Evolutionary conservation across 2,113 vertebrate species (phyloP).

Genomic region (Vicugna pacos): DNA sequence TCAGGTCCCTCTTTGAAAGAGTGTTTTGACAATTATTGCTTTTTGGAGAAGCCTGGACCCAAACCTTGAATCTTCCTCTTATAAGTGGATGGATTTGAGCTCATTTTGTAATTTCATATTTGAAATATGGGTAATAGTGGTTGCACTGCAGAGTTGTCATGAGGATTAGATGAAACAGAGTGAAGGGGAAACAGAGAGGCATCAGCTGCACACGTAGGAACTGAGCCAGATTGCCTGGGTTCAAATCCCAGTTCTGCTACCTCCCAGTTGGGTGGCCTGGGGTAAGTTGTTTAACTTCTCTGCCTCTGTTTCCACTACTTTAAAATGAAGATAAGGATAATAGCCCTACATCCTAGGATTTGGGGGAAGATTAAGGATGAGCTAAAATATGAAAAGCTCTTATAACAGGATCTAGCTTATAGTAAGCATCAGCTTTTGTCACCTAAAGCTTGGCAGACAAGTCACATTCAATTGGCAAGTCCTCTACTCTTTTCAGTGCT

Average conservation of each 20-base stretch:
- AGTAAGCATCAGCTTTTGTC: not conserved
- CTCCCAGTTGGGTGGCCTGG: not conserved
- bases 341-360: not conserved
- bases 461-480: not conserved
- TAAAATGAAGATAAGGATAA: conserved; percentile 5
- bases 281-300: not conserved
- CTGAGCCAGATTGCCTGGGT: not conserved
- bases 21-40: not conserved
- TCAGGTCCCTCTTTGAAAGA: not conserved
- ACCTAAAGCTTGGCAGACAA: not conserved
- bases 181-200: not conserved
- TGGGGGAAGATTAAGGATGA: not conserved
- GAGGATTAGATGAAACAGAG: not conserved
- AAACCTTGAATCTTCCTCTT: not conserved
- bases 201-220: not conserved
- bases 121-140: not conserved
- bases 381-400: not conserved
- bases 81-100: not conserved
- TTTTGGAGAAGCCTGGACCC: not conserved
- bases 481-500: not conserved
- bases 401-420: not conserved
- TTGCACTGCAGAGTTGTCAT: not conserved
- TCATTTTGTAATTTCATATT: not conserved
- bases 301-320: not conserved
- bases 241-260: not conserved